Conservation (phyloP, 2,888 invertebrate species). For the Slavum lentiscoides region DNA sequence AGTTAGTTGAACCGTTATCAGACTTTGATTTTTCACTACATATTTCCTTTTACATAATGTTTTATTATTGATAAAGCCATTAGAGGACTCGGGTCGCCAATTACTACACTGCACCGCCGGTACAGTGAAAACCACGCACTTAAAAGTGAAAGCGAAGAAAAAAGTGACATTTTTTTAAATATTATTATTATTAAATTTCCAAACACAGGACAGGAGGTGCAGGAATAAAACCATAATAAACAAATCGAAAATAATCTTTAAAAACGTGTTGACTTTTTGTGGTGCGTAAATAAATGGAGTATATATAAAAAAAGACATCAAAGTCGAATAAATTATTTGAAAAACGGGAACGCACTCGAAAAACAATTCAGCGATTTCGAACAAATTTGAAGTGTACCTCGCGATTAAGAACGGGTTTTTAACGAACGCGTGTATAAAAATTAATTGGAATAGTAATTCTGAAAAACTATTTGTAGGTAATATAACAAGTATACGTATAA, state of each 20-base stretch:
- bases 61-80: conserved; percentile 51
- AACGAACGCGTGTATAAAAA: conserved; percentile 32
- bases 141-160: conserved; percentile 28
- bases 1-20: conserved; percentile 48
- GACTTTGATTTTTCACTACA: conserved; percentile 42
- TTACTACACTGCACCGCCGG: conserved; percentile 13
- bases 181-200: conserved; percentile 35
- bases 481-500: conserved; percentile 2
- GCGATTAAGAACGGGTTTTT: conserved; percentile 30
- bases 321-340: conserved; percentile 41
- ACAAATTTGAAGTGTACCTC: conserved; percentile 37
- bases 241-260: conserved; percentile 18
- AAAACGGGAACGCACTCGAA: conserved; percentile 35
- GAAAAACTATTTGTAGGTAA: conserved; percentile 7
- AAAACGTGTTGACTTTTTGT: conserved; percentile 39
- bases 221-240: neutral
- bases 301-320: conserved; percentile 45
- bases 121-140: conserved; percentile 34
- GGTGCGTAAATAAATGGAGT: conserved; percentile 41
- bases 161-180: conserved; percentile 36
- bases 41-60: conserved; percentile 20
- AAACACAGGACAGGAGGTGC: conserved; percentile 19
- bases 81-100: conserved; percentile 42
- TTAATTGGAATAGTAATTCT: conserved; percentile 34
- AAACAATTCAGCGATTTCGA: conserved; percentile 30